phyloP scores from a whole-genome alignment of 1,140 invertebrate species.

The Ridgeia piscesae region DNA sequence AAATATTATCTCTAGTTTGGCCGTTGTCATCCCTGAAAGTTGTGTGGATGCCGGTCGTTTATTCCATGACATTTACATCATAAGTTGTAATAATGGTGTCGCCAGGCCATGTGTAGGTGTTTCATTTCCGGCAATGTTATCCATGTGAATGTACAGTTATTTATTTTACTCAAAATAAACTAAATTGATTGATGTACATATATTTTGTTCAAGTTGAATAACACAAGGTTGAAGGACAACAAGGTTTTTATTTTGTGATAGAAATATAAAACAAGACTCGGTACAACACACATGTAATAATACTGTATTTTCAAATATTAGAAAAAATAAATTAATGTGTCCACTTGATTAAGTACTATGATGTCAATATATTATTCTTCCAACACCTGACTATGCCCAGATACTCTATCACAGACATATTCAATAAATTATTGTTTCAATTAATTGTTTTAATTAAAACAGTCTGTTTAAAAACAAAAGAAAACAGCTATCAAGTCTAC shows the following conservation, averaged over 20 bases:
- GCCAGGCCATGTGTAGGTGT: background rate
- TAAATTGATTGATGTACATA: background rate
- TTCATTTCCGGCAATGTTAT: background rate
- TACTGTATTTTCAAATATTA: background rate
- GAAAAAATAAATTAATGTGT: background rate
- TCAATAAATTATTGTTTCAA: background rate
- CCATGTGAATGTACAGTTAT: slow-evolving; percentile 1
- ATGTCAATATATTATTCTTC: background rate
- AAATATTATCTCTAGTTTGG: background rate
- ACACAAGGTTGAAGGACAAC: background rate
- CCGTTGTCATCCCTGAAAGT: background rate
- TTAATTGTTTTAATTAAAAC: too few relatives aligned
- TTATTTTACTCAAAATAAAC: slow-evolving; percentile 7
- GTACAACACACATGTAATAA: background rate
- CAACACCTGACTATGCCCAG: background rate
- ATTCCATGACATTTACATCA: background rate
- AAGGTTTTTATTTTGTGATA: too few relatives aligned
- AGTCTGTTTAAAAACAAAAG: too few relatives aligned
- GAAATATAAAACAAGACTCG: too few relatives aligned
- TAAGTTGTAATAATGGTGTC: background rate
- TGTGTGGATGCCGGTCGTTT: background rate
- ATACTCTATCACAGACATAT: background rate
- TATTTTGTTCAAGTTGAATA: background rate
- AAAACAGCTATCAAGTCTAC: too few relatives aligned
- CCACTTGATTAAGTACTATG: background rate